These are phyloP conservation scores for Drosophila kanekoi DNA, from an alignment of 2,888 invertebrate species.

Conservation along the genomic window DNA sequence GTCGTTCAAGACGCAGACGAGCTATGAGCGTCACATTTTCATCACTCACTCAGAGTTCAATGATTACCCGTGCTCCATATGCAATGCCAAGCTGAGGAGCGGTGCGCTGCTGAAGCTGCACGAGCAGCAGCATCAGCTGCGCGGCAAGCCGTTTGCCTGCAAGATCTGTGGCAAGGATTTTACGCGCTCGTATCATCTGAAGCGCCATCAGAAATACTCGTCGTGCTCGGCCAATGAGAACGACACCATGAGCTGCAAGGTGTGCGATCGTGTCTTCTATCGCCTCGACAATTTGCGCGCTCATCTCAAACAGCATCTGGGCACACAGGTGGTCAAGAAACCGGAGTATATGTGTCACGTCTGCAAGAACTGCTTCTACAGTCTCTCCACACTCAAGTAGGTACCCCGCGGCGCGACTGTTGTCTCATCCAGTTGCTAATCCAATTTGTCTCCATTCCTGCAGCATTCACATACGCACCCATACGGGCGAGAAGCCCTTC, in stretches of 20 bases:
- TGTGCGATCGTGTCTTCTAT: constrained; percentile 83
- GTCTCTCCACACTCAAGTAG: constrained; percentile 86
- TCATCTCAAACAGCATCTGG: constrained; percentile 89
- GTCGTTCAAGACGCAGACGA: constrained; percentile 89
- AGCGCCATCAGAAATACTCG: constrained; percentile 83
- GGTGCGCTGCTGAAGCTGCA: constrained; percentile 88
- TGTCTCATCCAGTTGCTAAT: constrained; percentile 78
- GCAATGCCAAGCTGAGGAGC: constrained; percentile 88
- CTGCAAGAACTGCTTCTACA: constrained; percentile 89
- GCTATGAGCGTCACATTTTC: constrained; percentile 88
- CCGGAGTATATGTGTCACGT: constrained; percentile 88
- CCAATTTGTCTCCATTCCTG: constrained; percentile 7
- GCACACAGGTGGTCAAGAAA: constrained; percentile 86
- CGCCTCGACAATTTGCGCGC: constrained; percentile 90
- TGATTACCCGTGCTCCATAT: constrained; percentile 88
- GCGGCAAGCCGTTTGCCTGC: constrained; percentile 88
- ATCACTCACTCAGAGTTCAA: constrained; percentile 90
- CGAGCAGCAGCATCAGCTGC: constrained; percentile 88
- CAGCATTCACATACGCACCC: constrained; percentile 88
- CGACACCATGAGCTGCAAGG: constrained; percentile 83
- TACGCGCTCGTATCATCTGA: constrained; percentile 91
- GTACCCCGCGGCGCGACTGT: constrained; percentile 9
- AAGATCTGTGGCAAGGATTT: constrained; percentile 90
- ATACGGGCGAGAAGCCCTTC: constrained; percentile 89
- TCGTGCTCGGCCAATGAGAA: constrained; percentile 81